Base-by-base conservation (phyloP, 2,888 invertebrate genomes). In the Nebria salina region DNA sequence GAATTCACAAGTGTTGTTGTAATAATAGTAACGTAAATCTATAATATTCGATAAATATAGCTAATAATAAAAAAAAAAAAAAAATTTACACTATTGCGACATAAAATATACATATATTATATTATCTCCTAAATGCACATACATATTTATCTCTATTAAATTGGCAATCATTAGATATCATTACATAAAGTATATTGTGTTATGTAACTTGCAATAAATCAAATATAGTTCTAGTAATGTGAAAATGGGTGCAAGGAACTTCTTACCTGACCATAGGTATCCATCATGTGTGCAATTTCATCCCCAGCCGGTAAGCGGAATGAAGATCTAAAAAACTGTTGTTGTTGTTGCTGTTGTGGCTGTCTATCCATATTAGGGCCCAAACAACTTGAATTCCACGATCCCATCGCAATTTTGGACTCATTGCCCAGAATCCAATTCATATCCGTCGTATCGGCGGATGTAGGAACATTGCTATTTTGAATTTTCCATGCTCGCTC, bases 401-500 rank as follows among this genome's bases (percentile, higher is more conserved):
- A 87, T 13, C 83, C 82, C 77, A 84, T 83, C 13, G 87, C 86
- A 1, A 88, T 86, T 65, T 89, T 85, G 74, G 89, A 88, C 34
- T 90, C 89, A 78, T 88, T 88, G 72, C 87, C 88, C 54, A 89
- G 85, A 87, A 90, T 88, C 91, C 90, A 91, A 83, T 86, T 89
- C 82, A 88, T 89, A 25, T 87, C 87, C 83, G 88, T 88, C 43
- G 87, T 85, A 82, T 88, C 88, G 1, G 86, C 87, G 0, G 87
- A 86, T 77, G 83, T 82, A 74, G 72, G 83, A 82, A 84, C 84
- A 84, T 43, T 83, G 82, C 86, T 86, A 82, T 86, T 86, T 74
- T 85, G 87, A 11, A 85, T 91, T 87, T 94, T 94, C 91, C 94
- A 93, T 65, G 94, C 93, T 85, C 96, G 91, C 89, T 96, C 96